Conservation (phyloP, 2,113 vertebrate genomes). For the Cygnus atratus region DNA sequence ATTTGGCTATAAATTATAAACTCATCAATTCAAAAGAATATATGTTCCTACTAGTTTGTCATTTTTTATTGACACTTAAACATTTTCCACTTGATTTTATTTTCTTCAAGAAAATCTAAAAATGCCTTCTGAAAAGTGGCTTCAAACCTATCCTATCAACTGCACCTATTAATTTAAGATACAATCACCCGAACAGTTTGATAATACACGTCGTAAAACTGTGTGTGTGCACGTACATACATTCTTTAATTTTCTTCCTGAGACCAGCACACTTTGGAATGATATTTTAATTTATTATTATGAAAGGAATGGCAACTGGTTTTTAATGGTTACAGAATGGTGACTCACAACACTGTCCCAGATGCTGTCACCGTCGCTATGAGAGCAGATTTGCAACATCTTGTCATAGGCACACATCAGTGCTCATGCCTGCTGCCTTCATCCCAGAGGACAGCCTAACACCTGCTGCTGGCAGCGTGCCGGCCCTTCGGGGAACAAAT, state of each 20-base stretch:
- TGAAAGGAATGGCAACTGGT: slow-evolving; percentile 75
- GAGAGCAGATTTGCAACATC: slow-evolving; percentile 85
- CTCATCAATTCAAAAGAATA: not conserved
- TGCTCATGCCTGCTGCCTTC: slow-evolving; percentile 83
- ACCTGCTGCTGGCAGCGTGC: slow-evolving; percentile 89
- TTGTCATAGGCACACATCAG: slow-evolving; percentile 87
- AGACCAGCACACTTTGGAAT: slow-evolving; percentile 41
- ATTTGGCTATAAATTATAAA: not conserved
- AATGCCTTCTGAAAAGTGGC: not conserved
- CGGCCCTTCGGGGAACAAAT: slow-evolving; percentile 81
- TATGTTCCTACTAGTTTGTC: not conserved
- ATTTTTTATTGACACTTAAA: not conserved
- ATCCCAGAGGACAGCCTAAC: slow-evolving; percentile 86
- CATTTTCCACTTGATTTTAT: not conserved
- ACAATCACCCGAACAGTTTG: not conserved
- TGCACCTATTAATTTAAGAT: slow-evolving; percentile 26
- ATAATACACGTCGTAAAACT: not conserved
- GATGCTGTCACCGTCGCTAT: slow-evolving; percentile 78
- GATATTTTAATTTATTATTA: slow-evolving; percentile 77
- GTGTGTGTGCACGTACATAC: not conserved
- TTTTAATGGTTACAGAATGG: slow-evolving; percentile 81
- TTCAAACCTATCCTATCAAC: not conserved
- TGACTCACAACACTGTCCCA: slow-evolving; percentile 78
- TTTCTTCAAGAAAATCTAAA: slow-evolving; percentile 20
- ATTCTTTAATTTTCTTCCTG: slow-evolving; percentile 10